Conservation (phyloP, 2,113 vertebrate species). For the Mormyrus lacerda region DNA sequence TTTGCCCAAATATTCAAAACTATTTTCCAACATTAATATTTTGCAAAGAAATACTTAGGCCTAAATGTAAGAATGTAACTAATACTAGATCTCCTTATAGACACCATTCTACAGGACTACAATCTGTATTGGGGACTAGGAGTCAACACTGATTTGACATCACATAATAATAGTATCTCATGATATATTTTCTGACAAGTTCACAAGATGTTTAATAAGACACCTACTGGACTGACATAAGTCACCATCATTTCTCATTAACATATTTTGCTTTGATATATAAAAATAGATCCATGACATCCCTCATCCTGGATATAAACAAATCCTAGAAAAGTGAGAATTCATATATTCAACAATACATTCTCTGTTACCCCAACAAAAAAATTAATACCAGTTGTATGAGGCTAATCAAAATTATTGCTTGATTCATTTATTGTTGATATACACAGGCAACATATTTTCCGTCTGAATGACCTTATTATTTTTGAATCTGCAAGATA, state of each 20-base stretch:
- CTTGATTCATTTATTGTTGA: neutral
- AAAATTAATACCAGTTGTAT: neutral
- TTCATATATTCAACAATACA: neutral
- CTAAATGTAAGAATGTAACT: conserved; percentile 6
- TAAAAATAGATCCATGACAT: neutral
- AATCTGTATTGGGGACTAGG: neutral
- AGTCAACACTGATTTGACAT: neutral
- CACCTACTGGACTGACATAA: neutral
- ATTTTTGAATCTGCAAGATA: neutral
- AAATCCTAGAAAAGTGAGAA: neutral
- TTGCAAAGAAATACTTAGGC: neutral
- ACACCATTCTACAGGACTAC: neutral
- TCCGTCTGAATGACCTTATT: neutral
- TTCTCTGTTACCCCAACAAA: neutral
- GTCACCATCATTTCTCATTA: neutral
- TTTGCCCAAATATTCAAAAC: neutral
- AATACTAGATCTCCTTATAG: neutral
- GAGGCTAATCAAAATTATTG: neutral
- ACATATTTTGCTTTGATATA: neutral
- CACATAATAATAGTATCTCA: neutral
- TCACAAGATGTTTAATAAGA: neutral
- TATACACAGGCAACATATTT: neutral
- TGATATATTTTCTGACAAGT: neutral
- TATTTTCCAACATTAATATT: neutral
- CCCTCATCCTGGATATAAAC: neutral